Conservation (phyloP, 2,113 vertebrate genomes). For the Anolis carolinensis region DNA sequence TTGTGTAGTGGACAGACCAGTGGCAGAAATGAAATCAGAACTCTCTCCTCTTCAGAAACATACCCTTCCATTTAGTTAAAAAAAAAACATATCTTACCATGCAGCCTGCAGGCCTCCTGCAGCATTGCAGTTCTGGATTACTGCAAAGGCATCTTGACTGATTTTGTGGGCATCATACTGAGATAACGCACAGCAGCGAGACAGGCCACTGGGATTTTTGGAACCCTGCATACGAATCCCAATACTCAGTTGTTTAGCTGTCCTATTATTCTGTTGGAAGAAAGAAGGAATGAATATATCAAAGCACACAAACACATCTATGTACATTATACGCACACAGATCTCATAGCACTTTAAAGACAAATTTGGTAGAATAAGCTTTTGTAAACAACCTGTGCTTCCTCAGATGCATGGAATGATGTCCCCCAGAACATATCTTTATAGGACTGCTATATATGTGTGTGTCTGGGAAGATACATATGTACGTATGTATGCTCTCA, state of each 20-base stretch:
- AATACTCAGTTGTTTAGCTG: conserved; percentile 86
- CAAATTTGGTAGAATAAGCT: too few species aligned
- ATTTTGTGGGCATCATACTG: conserved; percentile 89
- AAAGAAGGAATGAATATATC: background rate
- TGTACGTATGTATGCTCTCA: too few species aligned
- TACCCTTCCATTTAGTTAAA: background rate
- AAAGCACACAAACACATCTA: too few species aligned
- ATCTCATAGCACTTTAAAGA: too few species aligned
- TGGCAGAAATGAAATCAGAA: background rate
- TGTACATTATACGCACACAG: too few species aligned
- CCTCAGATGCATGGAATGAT: too few species aligned
- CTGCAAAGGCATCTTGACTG: conserved; percentile 83
- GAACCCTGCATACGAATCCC: conserved; percentile 85
- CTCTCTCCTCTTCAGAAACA: background rate
- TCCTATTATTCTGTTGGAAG: conserved; percentile 85
- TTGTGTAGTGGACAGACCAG: fast-evolving
- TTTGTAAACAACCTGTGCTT: too few species aligned
- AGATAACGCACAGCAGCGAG: conserved; percentile 86
- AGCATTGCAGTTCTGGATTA: conserved; percentile 88
- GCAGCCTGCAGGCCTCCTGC: conserved; percentile 86
- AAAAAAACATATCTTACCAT: conserved; percentile 79
- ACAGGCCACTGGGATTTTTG: conserved; percentile 76
- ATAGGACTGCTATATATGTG: too few species aligned
- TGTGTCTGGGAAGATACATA: too few species aligned
- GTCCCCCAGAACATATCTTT: too few species aligned